Percentiles rank a stretch among this genome's conserved stretches.
Evolutionary conservation across 2,888 invertebrate genomes (phyloP).

Genomic region (Xestia ashworthii): DNA sequence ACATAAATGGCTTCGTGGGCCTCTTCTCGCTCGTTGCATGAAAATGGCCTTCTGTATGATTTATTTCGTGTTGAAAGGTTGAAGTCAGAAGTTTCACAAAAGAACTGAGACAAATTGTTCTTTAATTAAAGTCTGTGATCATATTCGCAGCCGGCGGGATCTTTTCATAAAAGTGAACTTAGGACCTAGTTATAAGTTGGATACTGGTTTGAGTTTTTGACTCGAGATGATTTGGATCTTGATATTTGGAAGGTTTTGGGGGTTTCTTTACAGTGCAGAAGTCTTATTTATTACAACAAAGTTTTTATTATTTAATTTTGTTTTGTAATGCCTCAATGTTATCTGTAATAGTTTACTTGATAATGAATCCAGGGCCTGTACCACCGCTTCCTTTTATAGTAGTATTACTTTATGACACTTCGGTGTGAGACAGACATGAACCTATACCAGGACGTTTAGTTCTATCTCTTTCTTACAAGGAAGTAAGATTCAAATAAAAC

Average conservation of each 20-base stretch:
- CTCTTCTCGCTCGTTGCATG: background rate
- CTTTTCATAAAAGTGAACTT: constrained; percentile 34
- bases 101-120: constrained; percentile 36
- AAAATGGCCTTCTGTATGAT: background rate
- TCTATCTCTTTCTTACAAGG: too few species aligned
- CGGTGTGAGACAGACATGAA: too few species aligned
- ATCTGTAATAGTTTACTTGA: background rate
- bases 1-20: fast-evolving
- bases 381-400: too few species aligned
- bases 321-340: too few species aligned
- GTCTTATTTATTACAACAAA: background rate
- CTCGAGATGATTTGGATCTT: constrained; percentile 15
- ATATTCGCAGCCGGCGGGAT: constrained; percentile 27
- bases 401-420: too few species aligned
- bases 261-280: background rate
- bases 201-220: constrained; percentile 1
- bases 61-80: background rate
- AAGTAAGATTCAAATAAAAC: too few species aligned
- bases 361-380: background rate
- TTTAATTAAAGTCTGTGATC: constrained; percentile 48
- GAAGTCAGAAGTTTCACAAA: constrained; percentile 14
- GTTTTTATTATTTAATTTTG: too few species aligned
- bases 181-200: constrained; percentile 22
- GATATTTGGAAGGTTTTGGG: background rate
- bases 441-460: too few species aligned